Conservation (phyloP, 2,888 invertebrate genomes). For the Neoascia interrupta region DNA sequence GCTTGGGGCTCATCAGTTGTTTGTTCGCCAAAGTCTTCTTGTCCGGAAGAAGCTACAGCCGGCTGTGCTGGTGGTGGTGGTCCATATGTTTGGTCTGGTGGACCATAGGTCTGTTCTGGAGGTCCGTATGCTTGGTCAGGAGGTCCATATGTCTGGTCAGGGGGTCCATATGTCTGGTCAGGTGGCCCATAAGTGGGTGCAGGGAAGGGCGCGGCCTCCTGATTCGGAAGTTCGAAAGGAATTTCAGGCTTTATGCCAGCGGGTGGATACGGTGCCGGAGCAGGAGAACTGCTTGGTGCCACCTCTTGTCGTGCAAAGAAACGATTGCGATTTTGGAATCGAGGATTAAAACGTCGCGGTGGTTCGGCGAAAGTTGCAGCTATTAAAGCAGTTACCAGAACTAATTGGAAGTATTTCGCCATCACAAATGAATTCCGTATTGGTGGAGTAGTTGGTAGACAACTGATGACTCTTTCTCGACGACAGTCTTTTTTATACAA, state of each 20-base stretch:
- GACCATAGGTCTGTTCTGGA: constrained; percentile 35
- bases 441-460: constrained; percentile 5
- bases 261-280: constrained; percentile 47
- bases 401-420: constrained; percentile 25
- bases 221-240: constrained; percentile 58
- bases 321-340: constrained; percentile 43
- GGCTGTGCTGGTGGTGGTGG: constrained; percentile 11
- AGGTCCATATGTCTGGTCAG: constrained; percentile 50
- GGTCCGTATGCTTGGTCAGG: constrained; percentile 35
- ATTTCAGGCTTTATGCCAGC: constrained; percentile 52
- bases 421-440: constrained; percentile 19
- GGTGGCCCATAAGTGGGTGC: constrained; percentile 39
- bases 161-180: constrained; percentile 50
- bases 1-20: constrained; percentile 51
- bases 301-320: constrained; percentile 54
- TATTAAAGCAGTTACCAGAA: constrained; percentile 25
- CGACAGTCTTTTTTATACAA: constrained; percentile 35
- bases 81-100: constrained; percentile 40
- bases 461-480: constrained; percentile 33
- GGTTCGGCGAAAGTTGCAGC: constrained; percentile 34
- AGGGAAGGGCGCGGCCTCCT: constrained; percentile 33
- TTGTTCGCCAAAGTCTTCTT: constrained; percentile 36
- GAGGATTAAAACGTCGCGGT: constrained; percentile 39
- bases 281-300: constrained; percentile 23
- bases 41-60: too few species aligned